Conservation (phyloP, 2,888 invertebrate genomes). For the Tromatobia lineatoria region DNA sequence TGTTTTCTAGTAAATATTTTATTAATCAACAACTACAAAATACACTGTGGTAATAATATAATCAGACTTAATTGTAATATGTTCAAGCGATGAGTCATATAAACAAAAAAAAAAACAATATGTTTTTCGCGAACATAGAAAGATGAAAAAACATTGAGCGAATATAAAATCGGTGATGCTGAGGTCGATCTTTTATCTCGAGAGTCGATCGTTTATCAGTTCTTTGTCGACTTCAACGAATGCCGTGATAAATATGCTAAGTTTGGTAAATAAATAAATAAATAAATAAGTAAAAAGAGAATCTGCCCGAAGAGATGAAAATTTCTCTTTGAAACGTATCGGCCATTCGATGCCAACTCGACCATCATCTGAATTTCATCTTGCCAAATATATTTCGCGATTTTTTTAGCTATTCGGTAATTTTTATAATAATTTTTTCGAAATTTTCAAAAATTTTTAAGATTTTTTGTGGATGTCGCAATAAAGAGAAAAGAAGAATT, state of each 20-base stretch:
- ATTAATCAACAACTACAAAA: slow-evolving; percentile 77
- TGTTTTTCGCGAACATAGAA: slow-evolving; percentile 23
- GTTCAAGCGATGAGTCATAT: slow-evolving; percentile 57
- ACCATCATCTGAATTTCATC: no score
- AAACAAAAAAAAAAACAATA: slow-evolving; percentile 23
- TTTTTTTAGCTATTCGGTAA: no score
- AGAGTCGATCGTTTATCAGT: slow-evolving; percentile 66
- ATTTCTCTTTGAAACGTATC: slow-evolving; percentile 10
- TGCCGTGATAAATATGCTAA: slow-evolving; percentile 32
- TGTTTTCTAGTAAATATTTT: slow-evolving; percentile 74
- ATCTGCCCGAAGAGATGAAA: neutral
- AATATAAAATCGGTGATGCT: slow-evolving; percentile 49
- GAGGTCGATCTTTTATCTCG: slow-evolving; percentile 35
- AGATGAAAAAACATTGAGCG: slow-evolving; percentile 67
- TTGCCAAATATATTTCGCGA: no score
- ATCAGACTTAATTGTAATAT: slow-evolving; percentile 64
- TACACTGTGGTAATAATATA: slow-evolving; percentile 71
- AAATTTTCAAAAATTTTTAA: no score
- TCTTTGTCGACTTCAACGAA: slow-evolving; percentile 60
- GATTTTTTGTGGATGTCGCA: no score
- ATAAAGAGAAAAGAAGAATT: no score
- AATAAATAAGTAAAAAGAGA: no score
- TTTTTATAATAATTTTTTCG: no score
- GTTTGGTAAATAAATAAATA: slow-evolving; percentile 32
- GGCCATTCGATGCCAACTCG: no score